A percentile compares a stretch with the other conserved stretches of the same genome.
Conservation (phyloP, 2,888 invertebrate genomes). For the Nezara viridula region DNA sequence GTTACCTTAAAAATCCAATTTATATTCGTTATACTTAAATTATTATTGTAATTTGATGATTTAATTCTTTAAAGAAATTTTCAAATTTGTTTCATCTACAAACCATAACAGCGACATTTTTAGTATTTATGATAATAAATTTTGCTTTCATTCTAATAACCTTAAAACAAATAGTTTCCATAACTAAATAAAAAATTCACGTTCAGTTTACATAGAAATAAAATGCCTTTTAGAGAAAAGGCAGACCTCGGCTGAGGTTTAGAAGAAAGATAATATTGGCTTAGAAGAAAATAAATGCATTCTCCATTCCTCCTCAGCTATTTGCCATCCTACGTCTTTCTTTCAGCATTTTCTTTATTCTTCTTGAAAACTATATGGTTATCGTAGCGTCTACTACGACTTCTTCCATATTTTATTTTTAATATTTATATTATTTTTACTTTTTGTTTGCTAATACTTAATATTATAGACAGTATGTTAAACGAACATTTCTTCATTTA, state of each 20-base stretch:
- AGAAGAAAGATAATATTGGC: slow-evolving; percentile 2
- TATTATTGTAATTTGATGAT: too few species aligned
- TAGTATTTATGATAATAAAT: too few species aligned
- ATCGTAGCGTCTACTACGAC: neutral
- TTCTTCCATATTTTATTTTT: neutral
- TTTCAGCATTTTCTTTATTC: neutral
- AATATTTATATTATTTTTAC: too few species aligned
- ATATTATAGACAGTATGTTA: too few species aligned
- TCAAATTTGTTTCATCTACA: too few species aligned
- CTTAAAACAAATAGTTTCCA: neutral
- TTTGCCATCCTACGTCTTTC: neutral
- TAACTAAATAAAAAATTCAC: neutral
- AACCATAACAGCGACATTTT: too few species aligned
- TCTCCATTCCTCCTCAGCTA: neutral
- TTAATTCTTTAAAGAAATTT: too few species aligned
- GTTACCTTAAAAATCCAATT: too few species aligned
- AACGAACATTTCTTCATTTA: too few species aligned
- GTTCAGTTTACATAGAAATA: neutral
- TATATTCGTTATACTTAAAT: too few species aligned
- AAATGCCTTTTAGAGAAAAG: neutral
- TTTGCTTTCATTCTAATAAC: neutral
- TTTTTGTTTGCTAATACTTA: too few species aligned
- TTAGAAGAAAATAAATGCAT: slow-evolving; percentile 27
- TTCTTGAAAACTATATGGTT: neutral
- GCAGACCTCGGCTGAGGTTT: neutral